These are phyloP conservation scores for Scartelaos histophorus DNA, from an alignment of 2,113 vertebrate species.

Conservation along the genomic window DNA sequence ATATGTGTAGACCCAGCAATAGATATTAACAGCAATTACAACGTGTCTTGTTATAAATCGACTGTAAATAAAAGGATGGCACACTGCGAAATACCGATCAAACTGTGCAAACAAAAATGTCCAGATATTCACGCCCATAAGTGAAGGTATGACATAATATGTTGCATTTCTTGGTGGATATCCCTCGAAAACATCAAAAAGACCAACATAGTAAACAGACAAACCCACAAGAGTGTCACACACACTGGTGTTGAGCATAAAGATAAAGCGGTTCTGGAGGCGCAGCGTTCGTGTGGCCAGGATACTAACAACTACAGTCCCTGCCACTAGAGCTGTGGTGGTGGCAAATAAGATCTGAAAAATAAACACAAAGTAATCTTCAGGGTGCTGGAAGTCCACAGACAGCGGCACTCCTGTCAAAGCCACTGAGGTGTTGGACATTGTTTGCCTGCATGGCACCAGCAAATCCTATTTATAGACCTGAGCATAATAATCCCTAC, in stretches of 20 bases:
- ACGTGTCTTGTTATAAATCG: conserved; percentile 53
- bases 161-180: conserved; percentile 69
- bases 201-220: conserved; percentile 69
- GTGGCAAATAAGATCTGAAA: conserved; percentile 70
- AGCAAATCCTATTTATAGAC: conserved; percentile 6
- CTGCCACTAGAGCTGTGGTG: conserved; percentile 54
- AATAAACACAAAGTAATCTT: conserved; percentile 63
- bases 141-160: conserved; percentile 49
- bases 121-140: conserved; percentile 68
- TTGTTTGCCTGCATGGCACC: conserved; percentile 8
- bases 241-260: conserved; percentile 75
- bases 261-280: conserved; percentile 70
- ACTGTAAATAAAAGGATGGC: conserved; percentile 62
- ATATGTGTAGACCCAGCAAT: conserved; percentile 59
- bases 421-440: conserved; percentile 47
- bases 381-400: conserved; percentile 55
- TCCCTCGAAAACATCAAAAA: conserved; percentile 73
- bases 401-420: conserved; percentile 49
- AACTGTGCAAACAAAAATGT: conserved; percentile 74
- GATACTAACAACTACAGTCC: conserved; percentile 65
- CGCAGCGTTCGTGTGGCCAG: conserved; percentile 52
- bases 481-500: background rate
- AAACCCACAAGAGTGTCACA: conserved; percentile 71
- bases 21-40: conserved; percentile 52
- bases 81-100: conserved; percentile 70